Base-by-base conservation (phyloP, 2,113 vertebrate species). In the Tretioscincus oriximinensis region DNA sequence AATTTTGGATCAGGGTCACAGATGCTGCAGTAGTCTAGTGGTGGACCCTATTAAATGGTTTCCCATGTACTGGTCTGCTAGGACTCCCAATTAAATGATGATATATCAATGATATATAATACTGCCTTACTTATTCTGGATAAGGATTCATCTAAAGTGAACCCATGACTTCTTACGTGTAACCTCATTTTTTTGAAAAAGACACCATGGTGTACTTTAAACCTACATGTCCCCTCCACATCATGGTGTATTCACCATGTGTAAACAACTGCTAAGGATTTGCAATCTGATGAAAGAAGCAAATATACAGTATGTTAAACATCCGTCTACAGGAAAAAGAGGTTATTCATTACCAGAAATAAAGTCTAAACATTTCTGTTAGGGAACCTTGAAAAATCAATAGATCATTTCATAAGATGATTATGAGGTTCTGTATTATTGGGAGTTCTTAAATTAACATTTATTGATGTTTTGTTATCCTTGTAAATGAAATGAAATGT, bases 321-420 rank as follows among this genome's bases (percentile, higher is more conserved):
- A 67, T 73, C 22, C 63, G n/a, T 28, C 9, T 49, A 51, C 10
- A 73, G 64, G 76, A 70, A 67, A 66, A 73, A 61, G 10, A 49
- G 10, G 26, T 10, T 72, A 24, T 67, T 58, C 49, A 80, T 82
- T 85, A 73, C 28, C 18, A 8, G 69, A 72, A 54, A 63, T 64
- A 22, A 78, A 74, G 70, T n/a, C 24, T 29, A 80, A 76, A 75
- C 31, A 73, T 76, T 72, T 31, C 72, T 82, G 71, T 49, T 10
- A 49, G 51, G 54, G 80, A 77, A 76, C 74, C 77, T 63, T 82
- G 70, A 75, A 77, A 81, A 84, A 85, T 73, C 73, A 77, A 73
- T 85, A 80, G 35, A 85, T 77, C 54, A 80, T 85, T 85, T 87
- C 9, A 65, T 73, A 80, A 82, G 65, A 80, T 80, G 68, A 79